Conservation (phyloP, 2,797 vertebrate species). For the Rhinophrynus dorsalis region DNA sequence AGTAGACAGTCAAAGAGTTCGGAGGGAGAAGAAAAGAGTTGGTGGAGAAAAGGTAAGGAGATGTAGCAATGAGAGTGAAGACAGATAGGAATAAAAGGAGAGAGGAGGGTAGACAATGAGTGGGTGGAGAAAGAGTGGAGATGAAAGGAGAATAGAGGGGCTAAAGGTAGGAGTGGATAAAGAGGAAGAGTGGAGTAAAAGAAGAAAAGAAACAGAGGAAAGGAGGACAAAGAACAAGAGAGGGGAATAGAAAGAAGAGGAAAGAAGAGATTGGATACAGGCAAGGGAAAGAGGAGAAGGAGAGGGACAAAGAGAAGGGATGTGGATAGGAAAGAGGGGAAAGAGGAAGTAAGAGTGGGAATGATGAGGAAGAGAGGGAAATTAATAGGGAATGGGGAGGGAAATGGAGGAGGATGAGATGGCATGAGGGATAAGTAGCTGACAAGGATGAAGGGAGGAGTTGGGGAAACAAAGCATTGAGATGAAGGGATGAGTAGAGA, state of each 20-base stretch:
- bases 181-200: not conserved
- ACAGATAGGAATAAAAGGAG: no score
- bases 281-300: not conserved
- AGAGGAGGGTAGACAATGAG: no score
- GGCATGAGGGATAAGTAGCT: no score
- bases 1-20: no score
- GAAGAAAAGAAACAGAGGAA: not conserved
- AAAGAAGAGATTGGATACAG: not conserved
- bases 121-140: no score
- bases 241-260: not conserved
- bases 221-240: not conserved
- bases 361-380: no score
- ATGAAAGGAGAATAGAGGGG: not conserved
- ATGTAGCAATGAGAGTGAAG: no score
- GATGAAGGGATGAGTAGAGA: no score
- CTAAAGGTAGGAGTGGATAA: not conserved
- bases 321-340: not conserved
- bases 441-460: no score
- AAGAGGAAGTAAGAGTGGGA: not conserved
- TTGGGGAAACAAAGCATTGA: no score
- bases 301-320: not conserved
- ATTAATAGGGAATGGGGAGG: not conserved
- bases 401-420: not conserved
- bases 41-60: no score
- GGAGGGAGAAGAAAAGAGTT: no score